These are phyloP conservation scores for Lepilemur ruficaudatus DNA, from an alignment of 2,797 vertebrate genomes.

Conservation along the genomic window DNA sequence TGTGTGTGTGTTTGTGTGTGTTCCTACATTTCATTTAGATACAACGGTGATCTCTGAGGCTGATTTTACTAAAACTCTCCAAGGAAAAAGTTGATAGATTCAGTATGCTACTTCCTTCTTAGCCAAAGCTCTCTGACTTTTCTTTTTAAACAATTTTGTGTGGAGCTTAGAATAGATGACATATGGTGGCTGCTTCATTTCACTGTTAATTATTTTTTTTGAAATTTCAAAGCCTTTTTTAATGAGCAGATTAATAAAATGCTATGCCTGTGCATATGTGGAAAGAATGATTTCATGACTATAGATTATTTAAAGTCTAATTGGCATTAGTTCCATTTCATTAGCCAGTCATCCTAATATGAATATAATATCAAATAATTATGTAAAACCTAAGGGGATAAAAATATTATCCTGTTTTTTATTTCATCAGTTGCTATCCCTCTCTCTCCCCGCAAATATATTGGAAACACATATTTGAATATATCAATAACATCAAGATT, in stretches of 20 bases:
- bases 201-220: slow-evolving; percentile 68
- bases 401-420: background rate
- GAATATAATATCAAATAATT: slow-evolving; percentile 16
- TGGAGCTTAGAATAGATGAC: slow-evolving; percentile 54
- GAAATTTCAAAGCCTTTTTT: slow-evolving; percentile 1
- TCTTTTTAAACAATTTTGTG: slow-evolving; percentile 59
- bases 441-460: background rate
- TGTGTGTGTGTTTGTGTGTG: background rate
- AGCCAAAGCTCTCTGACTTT: slow-evolving; percentile 70
- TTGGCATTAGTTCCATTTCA: slow-evolving; percentile 41
- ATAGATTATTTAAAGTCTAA: slow-evolving; percentile 24
- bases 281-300: background rate
- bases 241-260: background rate
- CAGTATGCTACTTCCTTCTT: slow-evolving; percentile 67
- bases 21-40: slow-evolving; percentile 56
- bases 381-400: background rate
- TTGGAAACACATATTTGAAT: background rate
- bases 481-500: background rate
- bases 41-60: slow-evolving; percentile 44
- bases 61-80: slow-evolving; percentile 68
- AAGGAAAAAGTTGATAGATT: slow-evolving; percentile 74
- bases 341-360: slow-evolving; percentile 4
- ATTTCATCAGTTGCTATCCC: background rate
- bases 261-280: background rate
- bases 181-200: slow-evolving; percentile 76